Evolutionary conservation across 2,113 vertebrate genomes (phyloP).

Genomic region (Gymnarchus niloticus): DNA sequence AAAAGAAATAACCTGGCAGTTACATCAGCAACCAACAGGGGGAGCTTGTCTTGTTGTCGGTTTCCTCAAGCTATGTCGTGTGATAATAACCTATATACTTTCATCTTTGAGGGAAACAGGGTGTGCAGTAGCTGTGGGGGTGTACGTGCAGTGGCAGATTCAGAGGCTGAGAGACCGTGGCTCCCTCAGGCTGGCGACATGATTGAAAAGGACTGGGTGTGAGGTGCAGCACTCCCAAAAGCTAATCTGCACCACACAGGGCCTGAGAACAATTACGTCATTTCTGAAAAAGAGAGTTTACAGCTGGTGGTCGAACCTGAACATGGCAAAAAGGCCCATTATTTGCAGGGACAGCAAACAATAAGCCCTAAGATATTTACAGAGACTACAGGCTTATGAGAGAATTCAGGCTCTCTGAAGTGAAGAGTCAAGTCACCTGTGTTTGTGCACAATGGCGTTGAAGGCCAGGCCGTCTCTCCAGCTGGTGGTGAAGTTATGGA

Average conservation of each 20-base stretch:
- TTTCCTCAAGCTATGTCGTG: background rate
- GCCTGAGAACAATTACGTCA: background rate
- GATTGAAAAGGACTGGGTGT: too few relatives aligned
- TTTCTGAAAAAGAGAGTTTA: too few relatives aligned
- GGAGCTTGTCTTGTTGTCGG: background rate
- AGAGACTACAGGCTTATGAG: background rate
- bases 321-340: background rate
- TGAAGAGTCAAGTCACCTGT: conserved; percentile 68
- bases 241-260: background rate
- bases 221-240: background rate
- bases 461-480: conserved; percentile 91
- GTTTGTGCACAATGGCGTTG: conserved; percentile 89
- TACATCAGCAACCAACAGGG: background rate
- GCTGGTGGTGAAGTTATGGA: conserved; percentile 93
- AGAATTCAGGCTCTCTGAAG: background rate
- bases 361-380: background rate
- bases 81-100: background rate
- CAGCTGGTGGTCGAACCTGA: background rate
- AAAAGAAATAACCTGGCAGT: background rate
- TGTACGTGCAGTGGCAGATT: background rate
- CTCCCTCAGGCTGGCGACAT: background rate
- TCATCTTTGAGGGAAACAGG: conserved; percentile 11
- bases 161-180: background rate
- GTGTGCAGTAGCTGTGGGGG: background rate
- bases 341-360: background rate